These are phyloP conservation scores for Luperina testacea DNA, from an alignment of 2,888 invertebrate species.

Conservation along the genomic window DNA sequence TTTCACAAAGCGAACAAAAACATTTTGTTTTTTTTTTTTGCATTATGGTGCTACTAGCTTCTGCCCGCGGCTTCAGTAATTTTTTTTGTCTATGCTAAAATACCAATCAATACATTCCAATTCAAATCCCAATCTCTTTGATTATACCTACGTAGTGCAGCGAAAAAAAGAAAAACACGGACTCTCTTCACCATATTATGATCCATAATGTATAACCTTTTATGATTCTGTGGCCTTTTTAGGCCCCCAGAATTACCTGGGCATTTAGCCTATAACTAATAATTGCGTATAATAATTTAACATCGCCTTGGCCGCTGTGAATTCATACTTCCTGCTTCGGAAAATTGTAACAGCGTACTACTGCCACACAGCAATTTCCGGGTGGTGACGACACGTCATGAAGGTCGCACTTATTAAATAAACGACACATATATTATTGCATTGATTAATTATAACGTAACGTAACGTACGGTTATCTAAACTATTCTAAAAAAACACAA, in stretches of 20 bases:
- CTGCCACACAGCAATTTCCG: constrained; percentile 84
- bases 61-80: too few relatives aligned
- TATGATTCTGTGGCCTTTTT: too few relatives aligned
- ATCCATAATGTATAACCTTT: too few relatives aligned
- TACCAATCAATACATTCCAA: too few relatives aligned
- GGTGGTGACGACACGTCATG: constrained; percentile 83
- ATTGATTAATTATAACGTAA: constrained; percentile 67
- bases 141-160: too few relatives aligned
- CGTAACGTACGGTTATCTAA: constrained; percentile 56
- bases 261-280: constrained; percentile 65
- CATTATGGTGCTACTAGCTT: background rate
- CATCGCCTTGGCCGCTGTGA: constrained; percentile 82
- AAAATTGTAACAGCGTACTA: constrained; percentile 87
- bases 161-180: too few relatives aligned
- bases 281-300: constrained; percentile 82
- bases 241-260: constrained; percentile 50
- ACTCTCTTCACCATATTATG: too few relatives aligned
- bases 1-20: constrained; percentile 28
- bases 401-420: constrained; percentile 81
- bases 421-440: constrained; percentile 75
- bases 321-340: constrained; percentile 87
- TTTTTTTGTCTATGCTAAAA: too few relatives aligned
- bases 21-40: background rate
- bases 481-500: constrained; percentile 46
- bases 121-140: too few relatives aligned